Percentiles rank a stretch among this genome's conserved stretches.
phyloP scores from a whole-genome alignment of 2,888 invertebrate genomes.

The Falcaria lacertinaria region DNA sequence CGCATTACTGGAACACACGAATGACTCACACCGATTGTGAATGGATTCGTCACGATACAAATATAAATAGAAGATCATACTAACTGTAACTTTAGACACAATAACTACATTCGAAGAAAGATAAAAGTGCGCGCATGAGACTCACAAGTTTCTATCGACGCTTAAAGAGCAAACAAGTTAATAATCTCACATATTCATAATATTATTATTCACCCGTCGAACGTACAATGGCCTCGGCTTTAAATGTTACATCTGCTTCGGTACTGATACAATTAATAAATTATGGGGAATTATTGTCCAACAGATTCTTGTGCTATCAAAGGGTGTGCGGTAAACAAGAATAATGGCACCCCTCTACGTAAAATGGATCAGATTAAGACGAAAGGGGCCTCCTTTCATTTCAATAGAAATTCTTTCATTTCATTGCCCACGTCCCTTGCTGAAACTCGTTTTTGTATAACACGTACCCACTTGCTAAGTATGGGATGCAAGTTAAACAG shows the following conservation, averaged over 20 bases:
- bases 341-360: conserved; percentile 44
- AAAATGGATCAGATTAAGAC: conserved; percentile 59
- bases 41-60: background rate
- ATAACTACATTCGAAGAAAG: background rate
- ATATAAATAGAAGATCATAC: background rate
- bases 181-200: conserved; percentile 15
- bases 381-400: conserved; percentile 37
- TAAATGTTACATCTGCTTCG: conserved; percentile 49
- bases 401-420: background rate
- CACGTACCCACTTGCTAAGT: background rate
- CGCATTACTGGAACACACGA: background rate
- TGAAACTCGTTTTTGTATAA: background rate
- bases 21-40: background rate
- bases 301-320: conserved; percentile 34
- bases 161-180: conserved; percentile 16
- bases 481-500: background rate
- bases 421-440: background rate
- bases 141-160: background rate
- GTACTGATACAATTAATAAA: conserved; percentile 49
- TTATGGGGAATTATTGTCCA: conserved; percentile 44
- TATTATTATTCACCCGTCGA: background rate
- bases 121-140: background rate
- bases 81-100: background rate
- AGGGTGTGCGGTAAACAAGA: conserved; percentile 60
- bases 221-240: conserved; percentile 26